Percentiles rank a stretch among this genome's conserved stretches.
These are phyloP conservation scores for Gymnodraco acuticeps DNA, from an alignment of 2,797 vertebrate species.

Conservation along the genomic window DNA sequence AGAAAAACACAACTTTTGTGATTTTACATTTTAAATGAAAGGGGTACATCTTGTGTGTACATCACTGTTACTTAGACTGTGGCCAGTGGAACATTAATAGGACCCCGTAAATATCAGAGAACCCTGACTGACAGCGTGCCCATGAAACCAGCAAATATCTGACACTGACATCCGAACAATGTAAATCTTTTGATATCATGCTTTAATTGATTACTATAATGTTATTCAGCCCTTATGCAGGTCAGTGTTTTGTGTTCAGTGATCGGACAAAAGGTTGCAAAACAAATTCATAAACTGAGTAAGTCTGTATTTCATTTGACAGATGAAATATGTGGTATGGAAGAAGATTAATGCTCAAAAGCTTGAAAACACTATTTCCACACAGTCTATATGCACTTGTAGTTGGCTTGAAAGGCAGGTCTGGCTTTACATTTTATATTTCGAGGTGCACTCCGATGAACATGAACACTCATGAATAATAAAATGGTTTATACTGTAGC, in stretches of 20 bases:
- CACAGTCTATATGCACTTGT: neutral
- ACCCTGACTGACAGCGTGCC: no score
- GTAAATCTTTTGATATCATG: neutral
- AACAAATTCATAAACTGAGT: no score
- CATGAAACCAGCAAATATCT: no score
- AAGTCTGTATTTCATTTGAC: no score
- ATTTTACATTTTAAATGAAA: neutral
- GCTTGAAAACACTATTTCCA: neutral
- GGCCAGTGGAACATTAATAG: no score
- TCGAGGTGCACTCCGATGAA: slow-evolving; percentile 46
- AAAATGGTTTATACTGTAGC: slow-evolving; percentile 27
- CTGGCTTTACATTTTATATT: slow-evolving; percentile 45
- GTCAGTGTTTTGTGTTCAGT: neutral
- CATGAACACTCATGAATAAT: slow-evolving; percentile 54
- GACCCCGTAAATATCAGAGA: no score
- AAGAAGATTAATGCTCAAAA: neutral
- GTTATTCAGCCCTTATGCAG: neutral
- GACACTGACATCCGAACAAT: no score
- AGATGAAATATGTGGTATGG: no score
- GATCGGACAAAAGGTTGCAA: no score
- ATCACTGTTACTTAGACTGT: no score
- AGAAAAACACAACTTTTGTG: neutral
- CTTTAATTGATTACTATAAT: neutral
- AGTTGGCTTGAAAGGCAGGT: slow-evolving; percentile 20
- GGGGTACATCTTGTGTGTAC: neutral